Percentiles rank a stretch among this genome's conserved stretches.
These are phyloP conservation scores for Botrylloides violaceus DNA, from an alignment of 23 tunicate genomes.

Conservation along the genomic window DNA sequence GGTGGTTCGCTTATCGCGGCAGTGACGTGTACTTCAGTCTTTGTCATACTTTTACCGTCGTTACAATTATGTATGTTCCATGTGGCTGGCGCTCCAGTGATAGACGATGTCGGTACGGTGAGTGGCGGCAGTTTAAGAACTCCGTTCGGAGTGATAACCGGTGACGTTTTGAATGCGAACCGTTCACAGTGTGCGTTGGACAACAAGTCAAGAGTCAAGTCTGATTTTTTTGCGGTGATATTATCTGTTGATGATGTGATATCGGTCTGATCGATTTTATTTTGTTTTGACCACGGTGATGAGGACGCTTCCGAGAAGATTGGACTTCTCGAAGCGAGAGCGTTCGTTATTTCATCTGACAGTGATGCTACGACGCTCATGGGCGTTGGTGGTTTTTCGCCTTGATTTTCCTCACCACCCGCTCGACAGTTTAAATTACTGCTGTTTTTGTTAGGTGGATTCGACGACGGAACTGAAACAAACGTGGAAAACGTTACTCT, in stretches of 20 bases:
- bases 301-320: conserved; percentile 24
- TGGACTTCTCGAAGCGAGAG: conserved; percentile 15
- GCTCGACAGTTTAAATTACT: conserved; percentile 79
- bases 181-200: conserved; percentile 22
- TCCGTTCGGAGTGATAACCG: conserved; percentile 21
- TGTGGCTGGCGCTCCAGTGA: conserved; percentile 13
- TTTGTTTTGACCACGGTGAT: conserved; percentile 95
- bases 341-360: conserved; percentile 13
- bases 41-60: neutral
- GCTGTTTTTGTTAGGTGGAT: neutral
- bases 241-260: neutral
- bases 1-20: neutral
- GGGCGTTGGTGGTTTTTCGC: conserved; percentile 24
- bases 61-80: conserved; percentile 15
- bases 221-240: neutral
- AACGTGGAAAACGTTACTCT: neutral
- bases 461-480: neutral
- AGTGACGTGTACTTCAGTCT: neutral
- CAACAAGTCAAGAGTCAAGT: neutral
- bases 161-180: conserved; percentile 6
- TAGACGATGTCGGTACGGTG: conserved; percentile 3
- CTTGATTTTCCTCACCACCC: conserved; percentile 81
- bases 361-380: conserved; percentile 27
- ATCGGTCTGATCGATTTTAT: no score
- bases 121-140: conserved; percentile 20